Evolutionary conservation across 1,140 invertebrate genomes (phyloP).

Genomic region (Meloidogyne floridensis): DNA sequence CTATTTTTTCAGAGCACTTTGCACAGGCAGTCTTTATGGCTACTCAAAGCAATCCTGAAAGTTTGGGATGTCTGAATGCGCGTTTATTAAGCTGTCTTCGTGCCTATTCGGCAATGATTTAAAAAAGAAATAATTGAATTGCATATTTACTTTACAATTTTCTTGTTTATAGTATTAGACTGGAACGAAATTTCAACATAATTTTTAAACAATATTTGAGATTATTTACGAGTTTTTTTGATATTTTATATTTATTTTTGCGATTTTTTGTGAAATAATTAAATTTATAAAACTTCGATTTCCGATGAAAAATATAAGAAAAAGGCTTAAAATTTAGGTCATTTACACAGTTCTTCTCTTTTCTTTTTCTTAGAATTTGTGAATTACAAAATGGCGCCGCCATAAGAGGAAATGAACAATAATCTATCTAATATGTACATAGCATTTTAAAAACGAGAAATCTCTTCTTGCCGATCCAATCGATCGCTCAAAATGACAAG

Average conservation of each 20-base stretch:
- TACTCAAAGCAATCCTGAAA: slow-evolving; percentile 30
- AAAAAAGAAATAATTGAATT: background rate
- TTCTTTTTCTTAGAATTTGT: background rate
- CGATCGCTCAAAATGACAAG: background rate
- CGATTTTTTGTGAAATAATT: slow-evolving; percentile 1
- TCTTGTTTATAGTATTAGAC: slow-evolving; percentile 9
- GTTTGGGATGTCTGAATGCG: slow-evolving; percentile 34
- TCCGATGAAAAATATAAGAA: background rate
- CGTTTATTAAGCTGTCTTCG: slow-evolving; percentile 28
- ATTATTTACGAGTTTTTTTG: slow-evolving; percentile 4
- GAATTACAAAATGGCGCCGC: background rate
- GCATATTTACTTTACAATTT: background rate
- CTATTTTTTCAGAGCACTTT: slow-evolving; percentile 32
- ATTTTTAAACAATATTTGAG: background rate
- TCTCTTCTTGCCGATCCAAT: background rate
- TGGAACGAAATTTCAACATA: background rate
- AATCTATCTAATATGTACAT: background rate
- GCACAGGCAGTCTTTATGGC: slow-evolving; percentile 36
- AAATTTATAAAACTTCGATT: background rate
- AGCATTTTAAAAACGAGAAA: background rate
- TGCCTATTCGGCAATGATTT: slow-evolving; percentile 30
- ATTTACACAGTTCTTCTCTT: background rate
- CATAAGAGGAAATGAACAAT: background rate
- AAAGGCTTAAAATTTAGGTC: background rate
- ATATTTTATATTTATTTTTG: background rate